A percentile compares a stretch with the other conserved stretches of the same genome.
Evolutionary conservation across 2,888 invertebrate genomes (phyloP).

Genomic region (Ferdinandea cuprea): DNA sequence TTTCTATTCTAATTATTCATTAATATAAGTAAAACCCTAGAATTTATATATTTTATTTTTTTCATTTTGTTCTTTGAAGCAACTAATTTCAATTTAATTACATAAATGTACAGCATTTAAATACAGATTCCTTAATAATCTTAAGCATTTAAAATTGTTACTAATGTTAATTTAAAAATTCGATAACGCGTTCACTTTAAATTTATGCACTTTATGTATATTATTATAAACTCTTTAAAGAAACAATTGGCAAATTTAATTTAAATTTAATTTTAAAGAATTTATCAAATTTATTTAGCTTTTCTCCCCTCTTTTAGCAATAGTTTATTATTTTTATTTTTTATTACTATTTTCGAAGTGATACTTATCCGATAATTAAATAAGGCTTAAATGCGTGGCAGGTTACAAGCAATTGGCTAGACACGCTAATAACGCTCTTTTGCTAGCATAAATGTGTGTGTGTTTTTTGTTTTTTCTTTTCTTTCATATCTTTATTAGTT

Average conservation of each 20-base stretch:
- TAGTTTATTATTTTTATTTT: slow-evolving; percentile 27
- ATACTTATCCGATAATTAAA: slow-evolving; percentile 65
- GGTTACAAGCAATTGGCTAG: slow-evolving; percentile 73
- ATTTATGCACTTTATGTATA: slow-evolving; percentile 21
- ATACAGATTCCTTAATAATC: slow-evolving; percentile 42
- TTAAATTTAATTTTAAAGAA: slow-evolving; percentile 36
- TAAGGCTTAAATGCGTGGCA: slow-evolving; percentile 73
- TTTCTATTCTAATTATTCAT: slow-evolving; percentile 60
- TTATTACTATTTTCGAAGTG: slow-evolving; percentile 56
- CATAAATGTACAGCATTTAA: slow-evolving; percentile 62
- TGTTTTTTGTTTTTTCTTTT: slow-evolving; percentile 12
- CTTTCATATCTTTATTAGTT: slow-evolving; percentile 36
- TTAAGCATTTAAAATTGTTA: slow-evolving; percentile 68
- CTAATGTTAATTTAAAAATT: slow-evolving; percentile 70
- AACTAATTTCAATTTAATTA: slow-evolving; percentile 65
- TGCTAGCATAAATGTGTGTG: slow-evolving; percentile 54
- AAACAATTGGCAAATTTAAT: slow-evolving; percentile 66
- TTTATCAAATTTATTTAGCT: slow-evolving; percentile 17
- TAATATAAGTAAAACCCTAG: slow-evolving; percentile 69
- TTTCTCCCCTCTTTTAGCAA: slow-evolving; percentile 13
- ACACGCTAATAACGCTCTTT: slow-evolving; percentile 40
- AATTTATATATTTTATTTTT: slow-evolving; percentile 36
- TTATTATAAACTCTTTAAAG: slow-evolving; percentile 32
- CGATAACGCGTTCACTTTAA: slow-evolving; percentile 69
- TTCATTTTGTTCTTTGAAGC: slow-evolving; percentile 61